Evolutionary conservation across 2,797 vertebrate genomes (phyloP).

Genomic region (Labroides dimidiatus): DNA sequence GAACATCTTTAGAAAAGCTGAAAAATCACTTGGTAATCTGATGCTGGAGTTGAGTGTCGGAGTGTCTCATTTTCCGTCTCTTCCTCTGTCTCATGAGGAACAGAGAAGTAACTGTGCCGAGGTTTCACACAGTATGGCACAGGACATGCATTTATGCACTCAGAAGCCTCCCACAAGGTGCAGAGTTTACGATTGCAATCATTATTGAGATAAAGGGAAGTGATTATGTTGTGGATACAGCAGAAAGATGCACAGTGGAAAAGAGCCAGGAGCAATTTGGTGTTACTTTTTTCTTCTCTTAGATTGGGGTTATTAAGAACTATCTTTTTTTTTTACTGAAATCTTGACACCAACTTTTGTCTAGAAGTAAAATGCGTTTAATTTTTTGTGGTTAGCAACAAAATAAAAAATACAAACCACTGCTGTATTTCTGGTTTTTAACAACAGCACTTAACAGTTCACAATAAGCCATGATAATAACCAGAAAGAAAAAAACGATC

Average conservation of each 20-base stretch:
- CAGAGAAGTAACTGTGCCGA: slow-evolving; percentile 56
- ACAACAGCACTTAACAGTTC: not conserved
- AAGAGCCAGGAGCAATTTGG: not conserved
- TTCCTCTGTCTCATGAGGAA: slow-evolving; percentile 47
- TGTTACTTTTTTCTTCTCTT: no score
- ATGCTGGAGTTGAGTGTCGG: slow-evolving; percentile 60
- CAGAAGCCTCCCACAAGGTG: slow-evolving; percentile 22
- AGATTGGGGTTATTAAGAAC: no score
- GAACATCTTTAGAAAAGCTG: slow-evolving; percentile 66
- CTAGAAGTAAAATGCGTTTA: no score
- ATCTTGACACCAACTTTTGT: no score
- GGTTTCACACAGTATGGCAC: slow-evolving; percentile 58
- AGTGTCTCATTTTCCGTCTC: slow-evolving; percentile 46
- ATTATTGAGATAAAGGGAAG: not conserved
- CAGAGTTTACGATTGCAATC: slow-evolving; percentile 33
- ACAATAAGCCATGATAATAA: not conserved
- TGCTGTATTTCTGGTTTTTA: not conserved
- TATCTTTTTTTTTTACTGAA: no score
- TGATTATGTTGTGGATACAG: not conserved
- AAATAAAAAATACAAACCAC: not conserved
- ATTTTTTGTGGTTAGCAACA: no score
- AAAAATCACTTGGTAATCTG: slow-evolving; percentile 71
- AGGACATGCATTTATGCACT: slow-evolving; percentile 42
- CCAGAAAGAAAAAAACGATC: not conserved
- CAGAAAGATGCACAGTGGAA: not conserved